Evolutionary conservation across 92 coral and sea anemone species (phyloP), one percentile per base, ranked within the genome.

Genomic region (Muricea muricata): DNA sequence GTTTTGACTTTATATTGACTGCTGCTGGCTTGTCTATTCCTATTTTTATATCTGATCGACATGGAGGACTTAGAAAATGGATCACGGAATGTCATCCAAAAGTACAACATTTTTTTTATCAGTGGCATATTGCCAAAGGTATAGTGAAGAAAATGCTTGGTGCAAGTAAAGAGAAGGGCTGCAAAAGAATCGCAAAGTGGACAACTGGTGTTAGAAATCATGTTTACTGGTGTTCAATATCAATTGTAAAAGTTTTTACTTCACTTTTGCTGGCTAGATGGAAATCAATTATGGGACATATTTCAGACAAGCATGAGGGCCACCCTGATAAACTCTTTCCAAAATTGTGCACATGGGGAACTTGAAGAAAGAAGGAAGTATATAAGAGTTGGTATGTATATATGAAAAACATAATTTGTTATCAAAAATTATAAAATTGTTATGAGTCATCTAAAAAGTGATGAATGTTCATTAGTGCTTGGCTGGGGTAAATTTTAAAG

Each of bases 31-130:
- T 80, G 23, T 24, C 41, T 4, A 80, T 80, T 3, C 40, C 29
- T 30, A 55, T 80, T 8, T 82, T 82, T 35, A 50, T 72, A 8
- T 82, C 86, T 15, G 86, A 82, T 24, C 56, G 56, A 7, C 56
- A 48, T 48, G 18, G 56, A 48, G 56, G 56, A 3, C 17, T 48
- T 48, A 65, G 63, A 14, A 82, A 82, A 33, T 82, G 86, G 86
- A 35, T 82, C 14, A 33, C 80, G 15, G 86, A 82, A 45, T 18
- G 25, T 10, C 86, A 82, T 18, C 86, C 80, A 25, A 31, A 30
- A 61, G 70, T 4, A 12, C 70, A 61, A 61, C 70, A 61, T n/a
- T 25, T 61, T 61, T 61, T 48, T 48, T 12, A 48, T 48, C 56
- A 48, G 56, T 48, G 56, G 56, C 56, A 48, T 20, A 48, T 48